Evolutionary conservation across 2,888 invertebrate genomes (phyloP).

Genomic region (Cecidostiba fungosa): DNA sequence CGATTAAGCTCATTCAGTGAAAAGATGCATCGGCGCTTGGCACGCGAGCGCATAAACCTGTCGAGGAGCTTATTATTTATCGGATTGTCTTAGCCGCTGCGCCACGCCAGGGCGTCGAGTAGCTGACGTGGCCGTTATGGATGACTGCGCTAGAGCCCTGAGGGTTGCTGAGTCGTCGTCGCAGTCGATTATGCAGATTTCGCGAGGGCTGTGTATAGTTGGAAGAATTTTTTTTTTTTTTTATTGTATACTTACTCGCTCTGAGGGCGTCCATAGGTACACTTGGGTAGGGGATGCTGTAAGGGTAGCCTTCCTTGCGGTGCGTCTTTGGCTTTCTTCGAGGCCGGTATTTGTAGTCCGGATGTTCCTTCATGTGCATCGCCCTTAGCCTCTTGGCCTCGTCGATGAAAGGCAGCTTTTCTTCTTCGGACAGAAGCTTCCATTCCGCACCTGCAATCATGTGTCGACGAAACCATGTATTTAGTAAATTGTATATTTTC

Average conservation of each 20-base stretch:
- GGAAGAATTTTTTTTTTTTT: constrained; percentile 14
- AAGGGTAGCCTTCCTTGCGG: constrained; percentile 94
- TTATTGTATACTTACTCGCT: constrained; percentile 85
- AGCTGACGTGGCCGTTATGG: neutral
- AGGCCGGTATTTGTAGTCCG: constrained; percentile 96
- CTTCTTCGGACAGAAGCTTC: constrained; percentile 96
- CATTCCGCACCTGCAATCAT: constrained; percentile 91
- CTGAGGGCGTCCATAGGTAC: constrained; percentile 94
- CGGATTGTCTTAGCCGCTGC: constrained; percentile 72
- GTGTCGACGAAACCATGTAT: neutral
- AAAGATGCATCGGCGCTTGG: constrained; percentile 52
- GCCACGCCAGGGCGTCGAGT: constrained; percentile 21
- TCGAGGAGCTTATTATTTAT: constrained; percentile 74
- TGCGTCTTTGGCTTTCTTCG: constrained; percentile 93
- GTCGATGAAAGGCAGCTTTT: constrained; percentile 98
- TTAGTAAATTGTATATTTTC: neutral
- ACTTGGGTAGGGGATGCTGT: constrained; percentile 95
- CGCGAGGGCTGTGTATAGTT: neutral
- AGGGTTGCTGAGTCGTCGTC: too few relatives aligned
- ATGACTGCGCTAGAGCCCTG: neutral
- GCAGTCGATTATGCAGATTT: constrained; percentile 11
- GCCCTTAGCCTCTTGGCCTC: constrained; percentile 97
- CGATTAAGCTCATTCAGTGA: constrained; percentile 49
- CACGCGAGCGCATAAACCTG: constrained; percentile 75
- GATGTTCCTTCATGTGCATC: constrained; percentile 97